phyloP scores from a whole-genome alignment of 2,888 invertebrate genomes.

The Volucella inflata region DNA sequence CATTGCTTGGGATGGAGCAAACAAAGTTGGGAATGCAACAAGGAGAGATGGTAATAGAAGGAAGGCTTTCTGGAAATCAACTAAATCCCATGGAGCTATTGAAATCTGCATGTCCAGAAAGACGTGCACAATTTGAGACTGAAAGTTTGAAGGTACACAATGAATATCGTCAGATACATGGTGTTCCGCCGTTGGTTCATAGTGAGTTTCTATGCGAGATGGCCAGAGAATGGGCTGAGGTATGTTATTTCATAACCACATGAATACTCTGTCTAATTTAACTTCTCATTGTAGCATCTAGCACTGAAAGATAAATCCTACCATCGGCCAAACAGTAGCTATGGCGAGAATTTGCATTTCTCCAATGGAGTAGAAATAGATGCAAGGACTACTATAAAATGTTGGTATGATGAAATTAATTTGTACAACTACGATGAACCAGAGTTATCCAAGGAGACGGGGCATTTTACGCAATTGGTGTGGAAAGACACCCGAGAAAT shows the following conservation, averaged over 20 bases:
- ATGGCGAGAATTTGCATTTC: constrained; percentile 93
- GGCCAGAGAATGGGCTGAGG: constrained; percentile 69
- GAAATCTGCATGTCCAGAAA: constrained; percentile 54
- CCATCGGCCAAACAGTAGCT: constrained; percentile 90
- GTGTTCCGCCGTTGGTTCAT: constrained; percentile 45
- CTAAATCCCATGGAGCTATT: constrained; percentile 56
- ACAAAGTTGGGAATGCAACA: constrained; percentile 48
- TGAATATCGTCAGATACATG: constrained; percentile 47
- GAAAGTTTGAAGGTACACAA: constrained; percentile 58
- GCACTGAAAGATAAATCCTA: constrained; percentile 87
- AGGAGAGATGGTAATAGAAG: constrained; percentile 50
- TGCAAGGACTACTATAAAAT: constrained; percentile 89
- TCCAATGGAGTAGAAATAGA: constrained; percentile 88
- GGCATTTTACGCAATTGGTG: constrained; percentile 93
- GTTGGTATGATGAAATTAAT: constrained; percentile 91
- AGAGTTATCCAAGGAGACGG: constrained; percentile 88
- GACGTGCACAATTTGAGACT: constrained; percentile 42
- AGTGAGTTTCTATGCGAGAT: constrained; percentile 54
- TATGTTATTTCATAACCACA: background rate
- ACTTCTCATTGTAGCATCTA: constrained; percentile 80
- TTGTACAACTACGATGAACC: constrained; percentile 87
- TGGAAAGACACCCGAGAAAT: constrained; percentile 91
- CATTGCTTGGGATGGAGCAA: constrained; percentile 60
- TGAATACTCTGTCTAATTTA: background rate
- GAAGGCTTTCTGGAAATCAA: constrained; percentile 48